Percentiles rank a stretch among this genome's conserved stretches.
Conservation (phyloP, 2,797 vertebrate genomes). For the Rallus crepitans region DNA sequence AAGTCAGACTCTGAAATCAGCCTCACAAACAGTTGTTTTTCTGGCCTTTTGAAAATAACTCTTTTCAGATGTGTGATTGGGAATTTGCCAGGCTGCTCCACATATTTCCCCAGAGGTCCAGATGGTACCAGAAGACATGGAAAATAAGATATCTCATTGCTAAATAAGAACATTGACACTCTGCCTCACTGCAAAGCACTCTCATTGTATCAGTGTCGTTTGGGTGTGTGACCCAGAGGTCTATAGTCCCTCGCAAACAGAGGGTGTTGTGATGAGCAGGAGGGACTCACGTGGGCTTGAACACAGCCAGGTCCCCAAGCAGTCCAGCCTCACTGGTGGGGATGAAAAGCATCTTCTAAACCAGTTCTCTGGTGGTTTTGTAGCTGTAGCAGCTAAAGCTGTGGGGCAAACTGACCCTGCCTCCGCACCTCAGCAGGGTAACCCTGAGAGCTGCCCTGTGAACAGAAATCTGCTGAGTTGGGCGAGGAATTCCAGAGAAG, state of each 20-base stretch:
- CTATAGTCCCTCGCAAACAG: neutral
- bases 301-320: neutral
- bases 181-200: neutral
- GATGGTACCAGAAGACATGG: slow-evolving; percentile 53
- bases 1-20: slow-evolving; percentile 69
- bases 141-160: slow-evolving; percentile 61
- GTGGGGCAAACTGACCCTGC: neutral
- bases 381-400: neutral
- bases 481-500: neutral
- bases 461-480: neutral
- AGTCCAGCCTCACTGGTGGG: neutral
- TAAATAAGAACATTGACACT: slow-evolving; percentile 19
- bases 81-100: slow-evolving; percentile 16
- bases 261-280: neutral
- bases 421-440: neutral
- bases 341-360: neutral
- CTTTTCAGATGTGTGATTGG: slow-evolving; percentile 44
- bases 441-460: neutral
- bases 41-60: slow-evolving; percentile 57
- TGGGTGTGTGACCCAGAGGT: neutral
- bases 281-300: neutral
- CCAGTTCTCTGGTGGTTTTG: neutral
- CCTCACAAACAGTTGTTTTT: slow-evolving; percentile 49
- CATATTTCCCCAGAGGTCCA: slow-evolving; percentile 62
- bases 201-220: neutral